Conservation (phyloP, 2,888 invertebrate genomes). For the Electrophaes corylata region DNA sequence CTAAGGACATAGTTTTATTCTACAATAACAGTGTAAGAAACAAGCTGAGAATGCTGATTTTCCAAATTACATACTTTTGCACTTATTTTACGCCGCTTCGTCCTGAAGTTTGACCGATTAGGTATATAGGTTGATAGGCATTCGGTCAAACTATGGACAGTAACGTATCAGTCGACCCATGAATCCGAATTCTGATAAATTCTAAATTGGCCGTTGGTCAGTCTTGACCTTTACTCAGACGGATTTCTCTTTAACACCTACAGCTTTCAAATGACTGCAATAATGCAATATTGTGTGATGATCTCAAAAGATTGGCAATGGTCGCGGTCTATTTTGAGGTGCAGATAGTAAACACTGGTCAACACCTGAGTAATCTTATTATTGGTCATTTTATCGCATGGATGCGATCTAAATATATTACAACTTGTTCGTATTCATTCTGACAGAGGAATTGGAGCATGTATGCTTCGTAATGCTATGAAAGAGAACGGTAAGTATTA, state of each 20-base stretch:
- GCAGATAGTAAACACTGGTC: conserved; percentile 32
- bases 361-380: conserved; percentile 27
- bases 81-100: too few species aligned
- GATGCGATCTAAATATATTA: not conserved
- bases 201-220: conserved; percentile 9
- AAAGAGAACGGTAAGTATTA: conserved; percentile 3
- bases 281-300: conserved; percentile 46
- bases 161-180: not conserved
- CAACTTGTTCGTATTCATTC: not conserved
- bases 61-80: too few species aligned
- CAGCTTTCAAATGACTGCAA: conserved; percentile 15
- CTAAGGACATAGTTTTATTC: too few species aligned
- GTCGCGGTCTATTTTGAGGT: conserved; percentile 56
- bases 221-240: conserved; percentile 9
- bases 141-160: not conserved
- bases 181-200: conserved; percentile 8
- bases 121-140: too few species aligned
- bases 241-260: conserved; percentile 26
- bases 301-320: conserved; percentile 64
- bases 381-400: conserved; percentile 21
- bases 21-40: too few species aligned
- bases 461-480: not conserved
- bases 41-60: too few species aligned
- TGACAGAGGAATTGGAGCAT: conserved; percentile 10
- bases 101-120: too few species aligned